A percentile compares a stretch with the other conserved stretches of the same genome.
phyloP scores from a whole-genome alignment of 2,113 vertebrate genomes.

The Apodemus sylvaticus region DNA sequence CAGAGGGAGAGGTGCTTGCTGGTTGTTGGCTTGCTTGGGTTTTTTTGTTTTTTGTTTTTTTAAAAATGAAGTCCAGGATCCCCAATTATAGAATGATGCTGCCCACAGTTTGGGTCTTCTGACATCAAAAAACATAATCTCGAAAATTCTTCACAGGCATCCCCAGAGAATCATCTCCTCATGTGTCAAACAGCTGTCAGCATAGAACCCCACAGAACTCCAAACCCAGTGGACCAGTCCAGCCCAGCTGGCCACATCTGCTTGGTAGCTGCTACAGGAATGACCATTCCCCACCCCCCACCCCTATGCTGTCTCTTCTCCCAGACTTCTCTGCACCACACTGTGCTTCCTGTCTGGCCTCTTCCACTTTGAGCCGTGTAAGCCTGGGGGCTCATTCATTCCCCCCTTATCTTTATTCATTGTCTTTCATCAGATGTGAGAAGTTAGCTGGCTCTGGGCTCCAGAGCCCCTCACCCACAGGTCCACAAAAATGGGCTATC shows the following conservation, averaged over 20 bases:
- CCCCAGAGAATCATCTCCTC: background rate
- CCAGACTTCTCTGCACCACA: too few relatives aligned
- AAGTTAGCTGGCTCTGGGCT: background rate
- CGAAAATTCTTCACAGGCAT: background rate
- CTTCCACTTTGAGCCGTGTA: background rate
- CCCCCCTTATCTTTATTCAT: background rate
- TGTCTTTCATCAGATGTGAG: background rate
- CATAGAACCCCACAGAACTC: background rate
- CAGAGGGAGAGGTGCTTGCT: background rate
- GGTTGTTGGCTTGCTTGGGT: background rate
- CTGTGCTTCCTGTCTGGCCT: too few relatives aligned
- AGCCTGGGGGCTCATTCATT: background rate
- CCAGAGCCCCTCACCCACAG: background rate
- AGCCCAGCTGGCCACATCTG: background rate
- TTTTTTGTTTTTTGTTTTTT: background rate
- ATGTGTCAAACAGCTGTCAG: background rate
- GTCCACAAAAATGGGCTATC: background rate
- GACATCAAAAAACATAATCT: background rate
- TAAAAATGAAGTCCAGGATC: too few relatives aligned
- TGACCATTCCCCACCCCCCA: background rate
- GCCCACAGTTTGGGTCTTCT: background rate
- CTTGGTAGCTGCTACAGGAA: background rate
- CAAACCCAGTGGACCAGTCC: background rate
- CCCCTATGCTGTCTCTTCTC: background rate
- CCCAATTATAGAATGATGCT: background rate